Base-by-base conservation (phyloP, 37 sponge, comb jelly and placozoan species). In the Hormiphora californensis region DNA sequence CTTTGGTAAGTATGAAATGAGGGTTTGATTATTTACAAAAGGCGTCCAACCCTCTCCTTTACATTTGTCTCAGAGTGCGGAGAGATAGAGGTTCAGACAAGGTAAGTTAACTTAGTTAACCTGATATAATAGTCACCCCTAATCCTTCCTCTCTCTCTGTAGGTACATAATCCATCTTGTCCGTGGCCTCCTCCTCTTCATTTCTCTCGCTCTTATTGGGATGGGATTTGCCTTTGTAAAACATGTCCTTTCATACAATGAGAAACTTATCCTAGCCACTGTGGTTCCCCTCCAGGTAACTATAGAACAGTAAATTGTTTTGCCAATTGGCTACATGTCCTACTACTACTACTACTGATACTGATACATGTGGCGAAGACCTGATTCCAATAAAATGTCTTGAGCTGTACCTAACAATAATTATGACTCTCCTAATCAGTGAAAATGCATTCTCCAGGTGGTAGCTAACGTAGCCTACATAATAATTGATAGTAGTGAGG, bases 161-260 rank as follows among this genome's bases (percentile, higher is more conserved):
- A 73, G 81, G 81, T 73, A 73, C 44, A 73, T 73, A 5, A 73
- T 73, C 9, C 81, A 73, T 41, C 81, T 73, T 22, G 81, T 73
- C 38, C 41, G 81, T 4, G 81, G 81, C 5, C 1, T 73, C 0
- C 38, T 73, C 25, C 81, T 73, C 44, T 73, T 73, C 38, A 73
- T 73, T 2, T 73, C 81, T 4, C 81, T 73, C 12, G 81, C 81
- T 2, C 81, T 73, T 3, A 73, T 73, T n/a, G 81, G 81, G 27
- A 73, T 73, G 81, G 81, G 81, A 1, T 73, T 73, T 46, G 81
- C 81, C 25, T 73, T 73, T 33, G 38, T 73, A 11, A 73, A 73
- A 73, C 81, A 73, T n/a, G 81, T 73, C 28, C 38, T 73, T 22
- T 73, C 81, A 21, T 73, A 27, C 41, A 73, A 73, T 30, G 81